These are phyloP conservation scores for Cichladusa arquata DNA, from an alignment of 2,113 vertebrate genomes.

Conservation along the genomic window DNA sequence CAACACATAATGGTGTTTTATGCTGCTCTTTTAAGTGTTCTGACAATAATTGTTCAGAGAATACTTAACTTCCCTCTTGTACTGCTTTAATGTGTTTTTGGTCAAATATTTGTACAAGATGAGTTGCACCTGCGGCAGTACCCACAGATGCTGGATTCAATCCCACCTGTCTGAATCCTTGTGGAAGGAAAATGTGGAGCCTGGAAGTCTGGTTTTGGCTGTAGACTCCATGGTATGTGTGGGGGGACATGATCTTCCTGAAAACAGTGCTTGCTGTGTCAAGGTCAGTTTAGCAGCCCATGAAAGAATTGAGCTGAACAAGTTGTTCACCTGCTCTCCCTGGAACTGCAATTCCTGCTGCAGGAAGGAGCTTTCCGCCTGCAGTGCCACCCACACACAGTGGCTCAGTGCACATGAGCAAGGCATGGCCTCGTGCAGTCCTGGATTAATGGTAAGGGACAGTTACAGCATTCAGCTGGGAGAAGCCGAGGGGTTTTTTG, in stretches of 20 bases:
- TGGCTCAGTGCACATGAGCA: not conserved
- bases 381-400: rapidly evolving
- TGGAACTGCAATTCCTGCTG: rapidly evolving
- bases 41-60: not conserved
- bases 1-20: too few relatives aligned
- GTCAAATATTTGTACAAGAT: not conserved
- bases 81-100: not conserved
- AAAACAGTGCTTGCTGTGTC: not conserved
- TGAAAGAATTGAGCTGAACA: not conserved
- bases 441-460: not conserved
- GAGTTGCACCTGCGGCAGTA: not conserved
- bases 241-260: rapidly evolving
- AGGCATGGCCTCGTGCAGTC: not conserved
- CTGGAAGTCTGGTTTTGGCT: not conserved
- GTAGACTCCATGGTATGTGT: not conserved
- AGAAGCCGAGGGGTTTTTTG: not conserved
- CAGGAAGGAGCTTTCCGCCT: not conserved
- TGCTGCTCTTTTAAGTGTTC: not conserved
- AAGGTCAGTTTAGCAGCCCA: not conserved
- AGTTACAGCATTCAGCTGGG: not conserved
- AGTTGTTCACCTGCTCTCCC: rapidly evolving
- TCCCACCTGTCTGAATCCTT: not conserved
- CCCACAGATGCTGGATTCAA: rapidly evolving
- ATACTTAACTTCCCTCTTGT: not conserved
- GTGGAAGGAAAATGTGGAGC: not conserved